Percentiles rank a stretch among this genome's conserved stretches.
Evolutionary conservation across 2,113 vertebrate genomes (phyloP).

Genomic region (human (Homo sapiens)): DNA sequence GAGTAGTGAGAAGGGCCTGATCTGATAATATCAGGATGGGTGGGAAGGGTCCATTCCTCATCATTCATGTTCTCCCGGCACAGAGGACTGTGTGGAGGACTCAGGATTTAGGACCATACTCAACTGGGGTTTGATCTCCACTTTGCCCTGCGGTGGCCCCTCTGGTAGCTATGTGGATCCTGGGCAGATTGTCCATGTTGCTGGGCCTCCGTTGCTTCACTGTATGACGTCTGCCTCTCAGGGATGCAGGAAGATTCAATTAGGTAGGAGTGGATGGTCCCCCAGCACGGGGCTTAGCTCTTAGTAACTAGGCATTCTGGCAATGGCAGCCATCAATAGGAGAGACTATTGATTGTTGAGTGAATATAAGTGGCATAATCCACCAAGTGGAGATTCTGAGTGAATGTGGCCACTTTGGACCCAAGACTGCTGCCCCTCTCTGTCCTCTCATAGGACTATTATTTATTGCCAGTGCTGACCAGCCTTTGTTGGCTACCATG

Average conservation of each 20-base stretch:
- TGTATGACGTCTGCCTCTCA: neutral
- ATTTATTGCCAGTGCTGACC: neutral
- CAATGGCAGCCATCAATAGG: rapidly evolving
- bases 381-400: neutral
- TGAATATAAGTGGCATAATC: rapidly evolving
- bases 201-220: neutral
- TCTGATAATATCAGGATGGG: rapidly evolving
- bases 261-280: neutral
- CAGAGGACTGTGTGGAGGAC: neutral
- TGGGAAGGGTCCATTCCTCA: neutral
- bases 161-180: neutral
- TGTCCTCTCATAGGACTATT: rapidly evolving
- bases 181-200: neutral
- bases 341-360: neutral
- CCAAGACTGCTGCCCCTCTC: neutral
- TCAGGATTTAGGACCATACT: neutral
- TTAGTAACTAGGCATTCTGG: neutral
- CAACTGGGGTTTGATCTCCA: neutral
- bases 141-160: neutral
- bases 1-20: neutral
- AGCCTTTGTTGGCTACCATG: neutral
- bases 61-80: neutral
- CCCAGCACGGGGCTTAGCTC: rapidly evolving
- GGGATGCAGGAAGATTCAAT: too few species aligned
- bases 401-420: neutral